Evolutionary conservation across 2,113 vertebrate genomes (phyloP).

Genomic region (Oceanodroma tethys): DNA sequence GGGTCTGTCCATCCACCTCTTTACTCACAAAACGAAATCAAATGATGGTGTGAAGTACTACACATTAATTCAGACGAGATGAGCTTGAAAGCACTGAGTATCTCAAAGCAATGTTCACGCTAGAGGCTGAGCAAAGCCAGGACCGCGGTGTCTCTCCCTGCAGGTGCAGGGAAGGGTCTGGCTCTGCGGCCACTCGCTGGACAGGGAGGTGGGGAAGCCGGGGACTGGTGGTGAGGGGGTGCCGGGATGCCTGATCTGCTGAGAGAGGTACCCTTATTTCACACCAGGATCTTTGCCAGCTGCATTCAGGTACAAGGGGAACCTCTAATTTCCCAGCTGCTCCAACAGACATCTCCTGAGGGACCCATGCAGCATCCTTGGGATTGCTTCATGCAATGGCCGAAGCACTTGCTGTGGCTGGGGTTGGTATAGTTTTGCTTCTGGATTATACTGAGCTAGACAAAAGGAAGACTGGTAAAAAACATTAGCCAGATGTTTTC

Average conservation of each 20-base stretch:
- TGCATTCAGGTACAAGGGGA: background rate
- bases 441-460: background rate
- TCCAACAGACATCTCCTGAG: background rate
- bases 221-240: rapidly evolving
- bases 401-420: background rate
- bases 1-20: background rate
- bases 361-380: background rate
- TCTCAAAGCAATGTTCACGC: background rate
- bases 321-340: background rate
- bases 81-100: background rate
- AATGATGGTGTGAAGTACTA: background rate
- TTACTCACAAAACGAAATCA: background rate
- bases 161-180: background rate
- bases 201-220: background rate
- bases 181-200: rapidly evolving
- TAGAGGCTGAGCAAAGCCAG: background rate
- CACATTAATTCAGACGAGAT: background rate
- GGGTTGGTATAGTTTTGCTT: background rate
- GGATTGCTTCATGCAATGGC: background rate
- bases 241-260: background rate
- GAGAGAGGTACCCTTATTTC: background rate
- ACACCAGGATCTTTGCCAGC: background rate
- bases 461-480: background rate
- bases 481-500: background rate
- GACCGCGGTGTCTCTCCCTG: rapidly evolving